Percentiles rank a stretch among this genome's conserved stretches.
phyloP scores from a whole-genome alignment of 2,888 invertebrate species.

The Pachydiplax longipennis region DNA sequence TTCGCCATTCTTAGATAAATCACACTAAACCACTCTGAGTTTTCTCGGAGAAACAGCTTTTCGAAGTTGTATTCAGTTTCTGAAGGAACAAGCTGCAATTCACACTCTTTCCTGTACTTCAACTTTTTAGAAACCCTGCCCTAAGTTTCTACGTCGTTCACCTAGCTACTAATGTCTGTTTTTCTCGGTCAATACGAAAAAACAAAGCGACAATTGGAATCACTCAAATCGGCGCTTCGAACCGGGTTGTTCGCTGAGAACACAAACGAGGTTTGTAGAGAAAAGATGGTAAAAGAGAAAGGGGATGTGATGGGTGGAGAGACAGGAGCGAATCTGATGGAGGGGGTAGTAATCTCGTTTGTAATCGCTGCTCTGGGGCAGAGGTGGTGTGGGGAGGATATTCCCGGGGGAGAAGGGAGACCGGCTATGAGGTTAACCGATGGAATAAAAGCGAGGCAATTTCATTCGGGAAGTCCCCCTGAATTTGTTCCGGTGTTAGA shows the following conservation, averaged over 20 bases:
- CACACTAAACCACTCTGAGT: no score
- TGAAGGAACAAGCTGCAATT: no score
- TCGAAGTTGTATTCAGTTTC: no score
- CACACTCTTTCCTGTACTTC: no score
- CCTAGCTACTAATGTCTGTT: no score
- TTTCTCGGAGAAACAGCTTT: no score
- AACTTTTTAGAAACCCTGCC: no score
- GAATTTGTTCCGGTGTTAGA: background rate
- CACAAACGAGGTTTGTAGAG: no score
- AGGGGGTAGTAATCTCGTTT: slow-evolving; percentile 36
- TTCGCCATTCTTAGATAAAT: no score
- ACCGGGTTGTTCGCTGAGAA: background rate
- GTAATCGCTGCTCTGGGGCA: slow-evolving; percentile 27
- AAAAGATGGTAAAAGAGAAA: background rate
- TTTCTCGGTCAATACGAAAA: background rate
- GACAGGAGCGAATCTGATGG: background rate
- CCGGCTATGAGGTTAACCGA: slow-evolving; percentile 42
- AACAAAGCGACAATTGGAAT: background rate
- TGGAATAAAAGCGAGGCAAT: slow-evolving; percentile 43
- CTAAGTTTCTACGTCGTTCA: no score
- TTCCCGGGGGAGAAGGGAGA: background rate
- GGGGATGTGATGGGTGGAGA: background rate
- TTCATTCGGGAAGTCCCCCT: slow-evolving; percentile 19
- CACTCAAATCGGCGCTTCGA: background rate
- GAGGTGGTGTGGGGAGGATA: background rate